phyloP scores from a whole-genome alignment of 2,113 vertebrate species.

The Cheirogaleus medius region DNA sequence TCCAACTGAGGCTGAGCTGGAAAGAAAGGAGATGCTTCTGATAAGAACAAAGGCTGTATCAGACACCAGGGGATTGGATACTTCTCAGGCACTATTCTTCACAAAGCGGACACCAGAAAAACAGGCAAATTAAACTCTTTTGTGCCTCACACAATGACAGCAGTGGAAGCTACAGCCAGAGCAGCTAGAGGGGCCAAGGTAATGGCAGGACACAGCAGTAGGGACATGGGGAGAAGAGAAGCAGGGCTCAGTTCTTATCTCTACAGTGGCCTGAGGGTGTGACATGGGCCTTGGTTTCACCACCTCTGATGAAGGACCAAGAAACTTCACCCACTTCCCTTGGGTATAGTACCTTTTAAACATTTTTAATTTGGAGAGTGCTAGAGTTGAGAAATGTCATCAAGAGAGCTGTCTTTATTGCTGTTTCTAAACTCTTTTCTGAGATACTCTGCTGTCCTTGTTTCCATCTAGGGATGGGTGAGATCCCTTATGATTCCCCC shows the following conservation, averaged over 20 bases:
- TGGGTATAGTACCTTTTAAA: background rate
- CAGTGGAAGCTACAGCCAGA: background rate
- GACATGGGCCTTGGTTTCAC: background rate
- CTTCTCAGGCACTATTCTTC: slow-evolving; percentile 20
- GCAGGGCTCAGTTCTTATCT: background rate
- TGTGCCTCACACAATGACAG: slow-evolving; percentile 48
- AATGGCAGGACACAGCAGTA: background rate
- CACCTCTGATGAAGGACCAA: background rate
- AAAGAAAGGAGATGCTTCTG: background rate
- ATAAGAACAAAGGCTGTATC: slow-evolving; percentile 27
- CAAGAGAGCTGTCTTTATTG: background rate
- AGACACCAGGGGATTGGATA: background rate
- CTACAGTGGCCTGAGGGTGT: background rate
- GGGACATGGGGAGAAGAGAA: background rate
- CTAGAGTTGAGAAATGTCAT: slow-evolving; percentile 22
- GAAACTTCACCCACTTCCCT: background rate
- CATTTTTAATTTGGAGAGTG: background rate
- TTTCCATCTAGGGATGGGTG: slow-evolving; percentile 53
- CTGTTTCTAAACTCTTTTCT: background rate
- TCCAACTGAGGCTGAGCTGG: background rate
- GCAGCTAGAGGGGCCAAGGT: background rate
- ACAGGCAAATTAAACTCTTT: slow-evolving; percentile 48
- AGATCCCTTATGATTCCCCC: slow-evolving; percentile 40
- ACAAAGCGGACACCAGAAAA: slow-evolving; percentile 54
- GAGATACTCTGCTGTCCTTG: background rate